Percentiles rank a stretch among this genome's conserved stretches.
Conservation (phyloP, 2,113 vertebrate genomes). For the Pitta sordida region DNA sequence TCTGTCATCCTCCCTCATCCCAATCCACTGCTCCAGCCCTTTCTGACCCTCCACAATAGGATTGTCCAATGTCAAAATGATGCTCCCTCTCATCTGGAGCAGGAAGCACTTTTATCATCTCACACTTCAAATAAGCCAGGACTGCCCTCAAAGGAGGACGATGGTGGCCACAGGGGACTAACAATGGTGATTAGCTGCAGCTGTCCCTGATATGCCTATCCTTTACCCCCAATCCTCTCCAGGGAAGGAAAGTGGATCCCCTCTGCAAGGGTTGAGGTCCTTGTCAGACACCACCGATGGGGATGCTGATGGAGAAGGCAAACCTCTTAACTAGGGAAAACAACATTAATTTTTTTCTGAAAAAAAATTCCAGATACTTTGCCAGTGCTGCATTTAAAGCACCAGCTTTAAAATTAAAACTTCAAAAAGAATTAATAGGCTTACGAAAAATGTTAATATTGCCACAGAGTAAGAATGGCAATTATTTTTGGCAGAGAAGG, state of each 20-base stretch:
- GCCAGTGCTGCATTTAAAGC: neutral
- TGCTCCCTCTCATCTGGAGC: neutral
- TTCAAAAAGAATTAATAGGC: neutral
- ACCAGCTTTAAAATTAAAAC: neutral
- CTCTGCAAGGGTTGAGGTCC: fast-evolving
- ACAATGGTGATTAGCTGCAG: neutral
- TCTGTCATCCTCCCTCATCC: neutral
- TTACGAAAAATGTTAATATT: neutral
- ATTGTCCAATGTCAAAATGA: neutral
- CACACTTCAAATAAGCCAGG: neutral
- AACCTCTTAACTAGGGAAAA: neutral
- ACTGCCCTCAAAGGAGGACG: neutral
- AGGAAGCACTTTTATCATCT: neutral
- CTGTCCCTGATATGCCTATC: fast-evolving
- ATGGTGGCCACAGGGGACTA: neutral
- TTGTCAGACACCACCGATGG: neutral
- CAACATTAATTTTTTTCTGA: neutral
- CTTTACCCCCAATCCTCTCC: neutral
- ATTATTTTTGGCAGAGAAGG: neutral
- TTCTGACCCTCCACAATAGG: neutral
- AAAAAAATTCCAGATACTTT: neutral
- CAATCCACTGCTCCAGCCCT: neutral
- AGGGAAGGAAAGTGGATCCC: neutral
- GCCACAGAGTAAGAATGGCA: neutral
- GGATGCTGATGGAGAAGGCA: neutral